phyloP scores from a whole-genome alignment of 2,113 vertebrate species.

The Passer domesticus region DNA sequence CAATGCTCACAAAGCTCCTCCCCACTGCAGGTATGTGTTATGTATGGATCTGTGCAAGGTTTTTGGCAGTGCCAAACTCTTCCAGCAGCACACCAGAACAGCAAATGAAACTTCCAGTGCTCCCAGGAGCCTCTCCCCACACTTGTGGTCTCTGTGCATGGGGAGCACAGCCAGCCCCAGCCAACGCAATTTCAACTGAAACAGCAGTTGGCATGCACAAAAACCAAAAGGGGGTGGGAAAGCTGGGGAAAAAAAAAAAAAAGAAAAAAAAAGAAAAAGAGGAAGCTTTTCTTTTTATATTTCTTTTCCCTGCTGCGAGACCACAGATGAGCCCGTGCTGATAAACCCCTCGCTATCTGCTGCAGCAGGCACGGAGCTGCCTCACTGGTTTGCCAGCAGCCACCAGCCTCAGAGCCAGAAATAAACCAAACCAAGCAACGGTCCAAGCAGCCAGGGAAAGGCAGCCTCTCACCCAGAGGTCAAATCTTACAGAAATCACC shows the following conservation, averaged over 20 bases:
- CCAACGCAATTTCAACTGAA: not conserved
- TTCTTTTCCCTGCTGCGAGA: not conserved
- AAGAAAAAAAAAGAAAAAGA: not conserved
- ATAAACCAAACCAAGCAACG: not conserved
- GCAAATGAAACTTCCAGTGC: not conserved
- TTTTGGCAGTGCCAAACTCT: not conserved
- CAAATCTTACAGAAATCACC: not conserved
- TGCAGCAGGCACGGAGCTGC: not conserved
- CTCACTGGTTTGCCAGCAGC: not conserved
- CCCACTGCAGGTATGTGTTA: accelerated
- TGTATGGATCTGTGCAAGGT: accelerated
- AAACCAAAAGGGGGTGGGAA: not conserved
- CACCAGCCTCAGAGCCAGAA: not conserved
- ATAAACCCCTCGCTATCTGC: conserved; percentile 24
- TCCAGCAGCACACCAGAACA: not conserved
- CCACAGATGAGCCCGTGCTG: conserved; percentile 17
- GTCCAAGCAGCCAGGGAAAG: not conserved
- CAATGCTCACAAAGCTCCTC: accelerated
- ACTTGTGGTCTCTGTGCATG: not conserved
- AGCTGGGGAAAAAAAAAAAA: accelerated
- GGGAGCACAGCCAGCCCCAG: not conserved
- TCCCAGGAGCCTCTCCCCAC: not conserved
- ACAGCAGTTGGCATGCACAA: not conserved
- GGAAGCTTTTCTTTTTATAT: not conserved
- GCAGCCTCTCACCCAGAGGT: not conserved